Conservation (phyloP, 2,113 vertebrate species). For the Perognathus longimembris region DNA sequence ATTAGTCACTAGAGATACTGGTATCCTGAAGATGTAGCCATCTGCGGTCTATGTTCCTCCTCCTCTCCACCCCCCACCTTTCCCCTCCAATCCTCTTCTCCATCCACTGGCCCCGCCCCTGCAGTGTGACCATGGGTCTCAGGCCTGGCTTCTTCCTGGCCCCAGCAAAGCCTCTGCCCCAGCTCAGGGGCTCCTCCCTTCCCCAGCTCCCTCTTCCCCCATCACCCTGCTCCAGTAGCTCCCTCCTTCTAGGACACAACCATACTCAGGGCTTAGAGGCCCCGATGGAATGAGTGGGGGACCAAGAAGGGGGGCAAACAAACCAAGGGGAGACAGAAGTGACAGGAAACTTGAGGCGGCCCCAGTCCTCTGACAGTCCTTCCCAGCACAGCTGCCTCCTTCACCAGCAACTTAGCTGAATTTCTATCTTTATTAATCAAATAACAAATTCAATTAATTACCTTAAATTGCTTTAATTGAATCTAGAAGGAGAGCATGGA, state of each 20-base stretch:
- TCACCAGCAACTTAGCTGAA: slow-evolving; percentile 73
- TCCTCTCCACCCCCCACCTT: rapidly evolving
- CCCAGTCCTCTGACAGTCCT: not conserved
- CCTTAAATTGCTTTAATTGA: slow-evolving; percentile 84
- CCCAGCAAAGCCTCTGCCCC: not conserved
- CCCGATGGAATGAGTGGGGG: no score
- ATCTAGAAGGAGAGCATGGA: slow-evolving; percentile 77
- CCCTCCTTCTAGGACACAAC: not conserved
- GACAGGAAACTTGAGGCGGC: not conserved
- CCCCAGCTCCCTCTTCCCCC: rapidly evolving
- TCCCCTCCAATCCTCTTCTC: not conserved
- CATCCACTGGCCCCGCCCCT: no score
- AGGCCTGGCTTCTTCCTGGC: not conserved
- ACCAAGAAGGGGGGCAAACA: not conserved
- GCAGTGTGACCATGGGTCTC: not conserved
- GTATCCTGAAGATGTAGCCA: not conserved
- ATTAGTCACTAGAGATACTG: not conserved
- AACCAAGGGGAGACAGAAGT: not conserved
- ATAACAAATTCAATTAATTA: slow-evolving; percentile 87
- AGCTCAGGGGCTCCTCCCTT: no score
- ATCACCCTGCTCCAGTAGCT: not conserved
- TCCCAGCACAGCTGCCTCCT: slow-evolving; percentile 57
- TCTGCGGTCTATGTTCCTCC: not conserved
- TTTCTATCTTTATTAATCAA: slow-evolving; percentile 85
- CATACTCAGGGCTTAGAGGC: not conserved